Conservation (phyloP, 2,113 vertebrate genomes). For the Ammodytes marinus region DNA sequence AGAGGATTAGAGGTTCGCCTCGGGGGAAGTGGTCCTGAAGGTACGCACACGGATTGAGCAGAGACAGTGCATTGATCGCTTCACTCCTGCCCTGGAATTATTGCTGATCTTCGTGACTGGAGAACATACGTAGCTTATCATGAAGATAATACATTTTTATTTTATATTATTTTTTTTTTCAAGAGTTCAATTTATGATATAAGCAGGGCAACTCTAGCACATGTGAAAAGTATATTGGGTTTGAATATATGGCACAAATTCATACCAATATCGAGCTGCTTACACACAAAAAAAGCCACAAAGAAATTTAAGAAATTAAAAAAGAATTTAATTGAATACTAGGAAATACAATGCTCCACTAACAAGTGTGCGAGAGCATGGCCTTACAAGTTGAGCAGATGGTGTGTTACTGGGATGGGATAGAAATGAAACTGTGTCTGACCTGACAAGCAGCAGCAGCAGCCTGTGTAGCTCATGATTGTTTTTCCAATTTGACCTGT, state of each 20-base stretch:
- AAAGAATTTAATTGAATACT: background rate
- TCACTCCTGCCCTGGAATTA: constrained; percentile 1
- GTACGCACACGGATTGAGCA: constrained; percentile 7
- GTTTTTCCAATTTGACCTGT: constrained; percentile 74
- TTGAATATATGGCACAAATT: background rate
- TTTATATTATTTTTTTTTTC: too few species aligned
- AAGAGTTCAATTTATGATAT: background rate
- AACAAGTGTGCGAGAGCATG: constrained; percentile 3
- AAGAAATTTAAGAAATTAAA: background rate
- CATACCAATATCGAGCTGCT: background rate
- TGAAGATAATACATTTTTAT: background rate
- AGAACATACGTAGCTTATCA: background rate
- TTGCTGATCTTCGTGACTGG: constrained; percentile 10
- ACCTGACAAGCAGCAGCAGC: constrained; percentile 55
- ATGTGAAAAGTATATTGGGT: background rate
- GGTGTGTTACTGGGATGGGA: constrained; percentile 45
- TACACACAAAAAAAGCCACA: background rate
- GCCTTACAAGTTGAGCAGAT: constrained; percentile 68
- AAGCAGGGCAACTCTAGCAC: background rate
- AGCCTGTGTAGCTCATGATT: constrained; percentile 66
- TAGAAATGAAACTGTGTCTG: constrained; percentile 56
- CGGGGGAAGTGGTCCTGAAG: constrained; percentile 51
- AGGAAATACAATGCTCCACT: background rate
- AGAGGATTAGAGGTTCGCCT: constrained; percentile 61
- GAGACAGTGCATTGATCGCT: constrained; percentile 24